Conservation (phyloP, 2,888 invertebrate species). For the Habrosyne pyritoides region DNA sequence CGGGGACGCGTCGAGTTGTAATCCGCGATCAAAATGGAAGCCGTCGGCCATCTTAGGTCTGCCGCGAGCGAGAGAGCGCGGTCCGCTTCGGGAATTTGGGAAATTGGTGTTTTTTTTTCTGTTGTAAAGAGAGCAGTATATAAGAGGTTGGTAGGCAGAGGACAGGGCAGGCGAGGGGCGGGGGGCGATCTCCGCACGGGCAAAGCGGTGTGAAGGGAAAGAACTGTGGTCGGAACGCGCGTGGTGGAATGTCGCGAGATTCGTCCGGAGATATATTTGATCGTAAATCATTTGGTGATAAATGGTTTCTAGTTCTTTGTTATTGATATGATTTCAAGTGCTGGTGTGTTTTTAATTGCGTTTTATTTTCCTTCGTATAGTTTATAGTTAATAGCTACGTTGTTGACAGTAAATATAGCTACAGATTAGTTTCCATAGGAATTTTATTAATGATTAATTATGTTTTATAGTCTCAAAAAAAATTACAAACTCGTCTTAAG, state of each 20-base stretch:
- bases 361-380: no score
- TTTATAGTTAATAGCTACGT: no score
- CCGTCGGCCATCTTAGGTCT: conserved; percentile 80
- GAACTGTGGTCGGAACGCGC: conserved; percentile 58
- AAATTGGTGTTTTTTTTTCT: conserved; percentile 80
- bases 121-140: conserved; percentile 83
- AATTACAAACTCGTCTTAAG: no score
- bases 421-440: no score
- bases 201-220: conserved; percentile 83
- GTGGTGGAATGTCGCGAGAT: conserved; percentile 44
- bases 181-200: conserved; percentile 76
- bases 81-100: conserved; percentile 81
- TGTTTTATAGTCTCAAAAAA: no score
- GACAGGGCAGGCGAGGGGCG: conserved; percentile 56
- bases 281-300: conserved; percentile 40
- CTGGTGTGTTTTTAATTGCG: not conserved
- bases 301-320: conserved; percentile 6
- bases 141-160: conserved; percentile 80
- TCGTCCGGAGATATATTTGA: conserved; percentile 47
- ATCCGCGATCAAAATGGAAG: conserved; percentile 83
- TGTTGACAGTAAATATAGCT: no score
- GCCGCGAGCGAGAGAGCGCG: conserved; percentile 78
- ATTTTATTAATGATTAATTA: no score
- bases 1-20: conserved; percentile 71
- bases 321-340: not conserved